phyloP scores from a whole-genome alignment of 2,888 invertebrate genomes.

The Drepanosiphum platanoidis region DNA sequence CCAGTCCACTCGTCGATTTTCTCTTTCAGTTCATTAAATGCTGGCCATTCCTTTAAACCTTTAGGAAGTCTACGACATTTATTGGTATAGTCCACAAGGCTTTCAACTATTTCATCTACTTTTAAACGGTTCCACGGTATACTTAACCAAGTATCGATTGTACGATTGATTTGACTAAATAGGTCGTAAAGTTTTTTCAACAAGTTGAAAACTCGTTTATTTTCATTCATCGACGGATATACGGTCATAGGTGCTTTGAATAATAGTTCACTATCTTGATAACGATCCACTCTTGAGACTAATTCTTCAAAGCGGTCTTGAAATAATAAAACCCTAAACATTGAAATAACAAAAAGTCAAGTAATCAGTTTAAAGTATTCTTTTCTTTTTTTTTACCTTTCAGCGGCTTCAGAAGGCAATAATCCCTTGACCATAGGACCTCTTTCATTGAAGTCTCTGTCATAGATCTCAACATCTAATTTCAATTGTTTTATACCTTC shows the following conservation, averaged over 20 bases:
- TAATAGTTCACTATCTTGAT: constrained; percentile 83
- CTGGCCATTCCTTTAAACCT: constrained; percentile 89
- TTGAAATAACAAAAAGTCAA: background rate
- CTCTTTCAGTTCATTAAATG: constrained; percentile 83
- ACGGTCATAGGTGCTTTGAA: constrained; percentile 71
- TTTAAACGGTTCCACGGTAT: constrained; percentile 86
- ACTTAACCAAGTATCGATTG: constrained; percentile 87
- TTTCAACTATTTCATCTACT: constrained; percentile 81
- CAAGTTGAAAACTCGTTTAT: constrained; percentile 85
- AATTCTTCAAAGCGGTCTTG: constrained; percentile 85
- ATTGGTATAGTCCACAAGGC: constrained; percentile 84
- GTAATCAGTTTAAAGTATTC: too few species aligned
- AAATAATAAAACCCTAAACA: constrained; percentile 75
- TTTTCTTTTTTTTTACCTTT: constrained; percentile 73
- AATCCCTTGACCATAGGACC: constrained; percentile 89
- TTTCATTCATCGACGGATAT: constrained; percentile 81
- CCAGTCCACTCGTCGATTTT: constrained; percentile 93
- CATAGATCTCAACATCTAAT: background rate
- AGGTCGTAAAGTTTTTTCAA: constrained; percentile 82
- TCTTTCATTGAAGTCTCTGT: constrained; percentile 73
- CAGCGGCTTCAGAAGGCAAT: constrained; percentile 86
- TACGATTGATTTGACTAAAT: constrained; percentile 85
- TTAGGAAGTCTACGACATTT: constrained; percentile 86
- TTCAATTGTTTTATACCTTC: constrained; percentile 14
- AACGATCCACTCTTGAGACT: constrained; percentile 83